Conservation (phyloP, 1,140 invertebrate genomes). For the Cotesia glomerata region DNA sequence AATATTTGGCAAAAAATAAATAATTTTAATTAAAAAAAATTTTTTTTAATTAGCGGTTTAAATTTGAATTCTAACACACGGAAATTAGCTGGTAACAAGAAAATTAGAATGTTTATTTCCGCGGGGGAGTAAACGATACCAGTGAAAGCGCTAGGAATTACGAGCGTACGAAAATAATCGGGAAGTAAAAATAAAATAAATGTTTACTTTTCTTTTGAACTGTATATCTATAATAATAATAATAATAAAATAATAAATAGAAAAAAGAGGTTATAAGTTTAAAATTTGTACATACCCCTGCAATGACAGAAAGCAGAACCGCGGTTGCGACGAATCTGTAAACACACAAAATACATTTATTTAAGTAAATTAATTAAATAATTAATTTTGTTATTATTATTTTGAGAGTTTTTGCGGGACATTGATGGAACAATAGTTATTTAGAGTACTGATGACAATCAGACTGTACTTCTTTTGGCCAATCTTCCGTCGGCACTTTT, state of each 20-base stretch:
- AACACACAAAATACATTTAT: not conserved
- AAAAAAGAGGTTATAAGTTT: not conserved
- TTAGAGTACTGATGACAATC: too few relatives aligned
- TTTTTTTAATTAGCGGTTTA: too few relatives aligned
- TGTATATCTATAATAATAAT: too few relatives aligned
- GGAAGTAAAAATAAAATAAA: not conserved
- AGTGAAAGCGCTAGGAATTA: constrained; percentile 14
- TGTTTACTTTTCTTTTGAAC: too few relatives aligned
- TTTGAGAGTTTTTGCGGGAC: not conserved
- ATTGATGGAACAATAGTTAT: not conserved
- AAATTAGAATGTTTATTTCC: not conserved
- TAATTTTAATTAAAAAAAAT: too few relatives aligned
- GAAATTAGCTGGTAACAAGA: not conserved
- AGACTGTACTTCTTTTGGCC: too few relatives aligned
- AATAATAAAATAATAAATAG: too few relatives aligned
- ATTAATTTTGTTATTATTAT: not conserved
- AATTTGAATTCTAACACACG: too few relatives aligned
- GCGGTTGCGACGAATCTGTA: constrained; percentile 56
- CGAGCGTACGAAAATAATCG: constrained; percentile 25
- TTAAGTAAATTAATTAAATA: not conserved
- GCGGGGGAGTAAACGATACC: not conserved
- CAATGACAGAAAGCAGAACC: constrained; percentile 49
- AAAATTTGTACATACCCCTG: constrained; percentile 52
- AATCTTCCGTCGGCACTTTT: too few relatives aligned
- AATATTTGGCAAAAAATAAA: too few relatives aligned